These are phyloP conservation scores for Liasis olivaceus DNA, from an alignment of 2,797 vertebrate species.

Conservation along the genomic window DNA sequence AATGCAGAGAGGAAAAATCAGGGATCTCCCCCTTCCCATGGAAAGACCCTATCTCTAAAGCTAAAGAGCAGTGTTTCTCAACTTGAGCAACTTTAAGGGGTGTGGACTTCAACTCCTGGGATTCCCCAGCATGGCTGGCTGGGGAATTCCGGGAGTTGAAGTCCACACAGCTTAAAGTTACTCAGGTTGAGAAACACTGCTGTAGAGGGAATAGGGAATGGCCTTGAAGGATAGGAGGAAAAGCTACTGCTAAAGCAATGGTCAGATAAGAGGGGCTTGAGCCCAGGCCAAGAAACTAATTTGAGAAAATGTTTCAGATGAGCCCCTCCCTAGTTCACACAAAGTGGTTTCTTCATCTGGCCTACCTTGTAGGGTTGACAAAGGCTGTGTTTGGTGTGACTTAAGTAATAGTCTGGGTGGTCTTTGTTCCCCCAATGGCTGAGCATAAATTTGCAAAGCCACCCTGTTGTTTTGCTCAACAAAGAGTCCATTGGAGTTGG, in stretches of 20 bases:
- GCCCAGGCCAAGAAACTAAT: background rate
- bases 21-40: background rate
- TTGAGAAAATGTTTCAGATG: background rate
- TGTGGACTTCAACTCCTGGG: no score
- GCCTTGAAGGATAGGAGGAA: background rate
- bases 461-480: background rate
- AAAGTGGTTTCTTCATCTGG: background rate
- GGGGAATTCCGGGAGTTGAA: no score
- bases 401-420: background rate
- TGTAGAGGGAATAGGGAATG: background rate
- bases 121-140: no score
- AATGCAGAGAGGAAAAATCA: background rate
- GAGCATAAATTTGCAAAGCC: background rate
- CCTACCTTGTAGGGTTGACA: background rate
- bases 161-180: no score
- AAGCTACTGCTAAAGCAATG: background rate
- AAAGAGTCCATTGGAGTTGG: background rate
- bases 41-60: background rate
- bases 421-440: background rate
- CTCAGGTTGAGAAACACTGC: no score
- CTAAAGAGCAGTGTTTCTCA: no score
- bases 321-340: background rate
- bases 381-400: background rate
- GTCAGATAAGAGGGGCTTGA: background rate
- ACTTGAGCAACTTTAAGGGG: no score